Conservation (phyloP, 2,797 vertebrate genomes). For the Cossypha polioptera region DNA sequence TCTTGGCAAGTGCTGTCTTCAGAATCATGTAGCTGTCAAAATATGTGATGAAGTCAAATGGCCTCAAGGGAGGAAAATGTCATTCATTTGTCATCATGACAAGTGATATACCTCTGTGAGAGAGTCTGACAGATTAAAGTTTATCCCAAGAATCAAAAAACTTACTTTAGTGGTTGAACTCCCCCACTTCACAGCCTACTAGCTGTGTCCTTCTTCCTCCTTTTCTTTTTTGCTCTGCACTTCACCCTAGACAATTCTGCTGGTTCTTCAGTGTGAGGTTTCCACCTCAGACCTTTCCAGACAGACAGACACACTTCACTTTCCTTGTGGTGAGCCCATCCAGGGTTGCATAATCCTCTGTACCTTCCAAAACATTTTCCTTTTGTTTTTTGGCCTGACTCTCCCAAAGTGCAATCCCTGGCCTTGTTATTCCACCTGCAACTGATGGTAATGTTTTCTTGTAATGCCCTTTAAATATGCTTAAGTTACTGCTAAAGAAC, state of each 20-base stretch:
- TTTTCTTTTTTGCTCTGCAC: not conserved
- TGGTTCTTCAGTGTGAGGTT: not conserved
- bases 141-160: constrained; percentile 39
- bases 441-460: not conserved
- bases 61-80: constrained; percentile 59
- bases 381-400: accelerated
- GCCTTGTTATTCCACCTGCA: not conserved
- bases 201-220: not conserved
- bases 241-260: not conserved
- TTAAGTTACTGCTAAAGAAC: not conserved
- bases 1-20: constrained; percentile 45
- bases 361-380: not conserved
- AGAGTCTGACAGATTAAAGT: constrained; percentile 38
- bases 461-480: not conserved
- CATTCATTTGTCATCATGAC: constrained; percentile 51
- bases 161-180: not conserved
- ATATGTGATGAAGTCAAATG: constrained; percentile 62
- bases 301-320: not conserved
- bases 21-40: constrained; percentile 65
- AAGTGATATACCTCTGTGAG: constrained; percentile 46
- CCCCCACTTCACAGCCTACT: not conserved
- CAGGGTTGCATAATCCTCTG: not conserved
- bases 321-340: not conserved
- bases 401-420: not conserved
- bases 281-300: not conserved